These are phyloP conservation scores for Hipposideros larvatus DNA, from an alignment of 2,797 vertebrate species.

Conservation along the genomic window DNA sequence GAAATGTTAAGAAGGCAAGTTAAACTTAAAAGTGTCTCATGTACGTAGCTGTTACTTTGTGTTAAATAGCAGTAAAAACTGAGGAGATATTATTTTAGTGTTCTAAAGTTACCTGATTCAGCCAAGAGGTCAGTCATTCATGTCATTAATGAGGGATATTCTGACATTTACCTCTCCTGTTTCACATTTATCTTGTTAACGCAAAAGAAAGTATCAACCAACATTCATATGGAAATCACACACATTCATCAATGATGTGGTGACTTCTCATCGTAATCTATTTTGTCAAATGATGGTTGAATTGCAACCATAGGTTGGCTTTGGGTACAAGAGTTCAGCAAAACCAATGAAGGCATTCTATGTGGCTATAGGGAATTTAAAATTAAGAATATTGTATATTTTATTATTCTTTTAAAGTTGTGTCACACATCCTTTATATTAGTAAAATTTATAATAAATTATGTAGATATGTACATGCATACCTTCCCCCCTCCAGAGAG, in stretches of 20 bases:
- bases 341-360: not conserved
- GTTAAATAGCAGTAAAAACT: not conserved
- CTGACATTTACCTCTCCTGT: not conserved
- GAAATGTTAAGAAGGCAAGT: constrained; percentile 32
- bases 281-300: not conserved
- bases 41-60: not conserved
- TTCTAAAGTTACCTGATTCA: constrained; percentile 3
- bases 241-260: not conserved
- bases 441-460: not conserved
- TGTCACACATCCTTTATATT: not conserved
- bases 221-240: not conserved
- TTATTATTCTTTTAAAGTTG: constrained; percentile 47
- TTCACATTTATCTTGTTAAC: constrained; percentile 32
- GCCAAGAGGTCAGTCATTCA: not conserved
- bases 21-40: not conserved
- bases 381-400: not conserved
- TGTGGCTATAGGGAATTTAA: not conserved
- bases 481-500: not conserved
- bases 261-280: not conserved
- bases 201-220: constrained; percentile 33
- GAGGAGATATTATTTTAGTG: not conserved
- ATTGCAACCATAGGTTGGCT: not conserved
- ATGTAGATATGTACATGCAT: not conserved
- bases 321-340: not conserved
- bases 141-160: not conserved